Evolutionary conservation across 2,113 vertebrate genomes (phyloP).

Genomic region (Pseudopipra pipra): DNA sequence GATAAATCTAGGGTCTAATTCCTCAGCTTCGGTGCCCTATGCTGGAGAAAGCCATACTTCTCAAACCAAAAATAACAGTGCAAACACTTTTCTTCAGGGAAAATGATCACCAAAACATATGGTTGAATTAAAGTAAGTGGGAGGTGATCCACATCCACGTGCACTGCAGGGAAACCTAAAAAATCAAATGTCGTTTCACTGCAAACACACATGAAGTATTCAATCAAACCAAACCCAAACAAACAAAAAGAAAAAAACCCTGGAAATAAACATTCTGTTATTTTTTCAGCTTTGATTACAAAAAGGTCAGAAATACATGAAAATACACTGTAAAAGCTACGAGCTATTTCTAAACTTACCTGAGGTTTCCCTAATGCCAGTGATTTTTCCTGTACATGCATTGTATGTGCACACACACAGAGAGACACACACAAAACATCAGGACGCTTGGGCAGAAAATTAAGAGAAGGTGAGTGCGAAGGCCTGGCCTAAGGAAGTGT

Average conservation of each 20-base stretch:
- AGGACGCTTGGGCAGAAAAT: background rate
- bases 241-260: background rate
- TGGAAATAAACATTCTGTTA: background rate
- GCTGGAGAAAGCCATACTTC: background rate
- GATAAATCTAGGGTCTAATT: background rate
- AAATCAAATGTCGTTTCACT: background rate
- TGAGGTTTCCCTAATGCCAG: background rate
- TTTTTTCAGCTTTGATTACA: background rate
- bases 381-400: background rate
- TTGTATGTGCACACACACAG: background rate
- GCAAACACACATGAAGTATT: background rate
- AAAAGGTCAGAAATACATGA: background rate
- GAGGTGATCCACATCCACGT: background rate
- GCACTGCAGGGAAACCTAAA: background rate
- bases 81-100: background rate
- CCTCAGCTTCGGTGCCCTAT: background rate
- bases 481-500: background rate
- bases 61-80: background rate
- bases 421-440: background rate
- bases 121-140: background rate
- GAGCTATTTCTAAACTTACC: constrained; percentile 10
- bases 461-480: background rate
- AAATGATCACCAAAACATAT: background rate
- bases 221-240: background rate
- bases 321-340: background rate